Evolutionary conservation across 2,888 invertebrate genomes (phyloP), one percentile per base, ranked within the genome.

Genomic region (Cantharis rustica): DNA sequence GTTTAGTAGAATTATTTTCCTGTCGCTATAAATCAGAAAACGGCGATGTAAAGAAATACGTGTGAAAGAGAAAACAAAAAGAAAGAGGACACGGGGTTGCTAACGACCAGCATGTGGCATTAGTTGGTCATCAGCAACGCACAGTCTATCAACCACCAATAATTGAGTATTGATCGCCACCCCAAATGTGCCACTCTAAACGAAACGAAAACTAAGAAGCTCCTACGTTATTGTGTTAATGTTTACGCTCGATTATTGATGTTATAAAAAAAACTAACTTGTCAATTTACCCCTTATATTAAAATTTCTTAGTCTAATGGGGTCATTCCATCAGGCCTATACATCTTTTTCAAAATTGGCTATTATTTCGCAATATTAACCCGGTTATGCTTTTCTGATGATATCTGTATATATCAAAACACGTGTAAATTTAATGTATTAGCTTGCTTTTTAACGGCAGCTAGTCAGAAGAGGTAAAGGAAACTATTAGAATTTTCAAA

Each of bases 111-210:
- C 85, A 85, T 85, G 86, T 84, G 86, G 86, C 86, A 86, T 86
- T 86, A 86, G 86, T 84, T 85, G 86, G 85, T 86, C 87, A 86
- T 87, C 86, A 86, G 84, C 83, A 84, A 83, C 84, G 85, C 84
- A 85, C 86, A 86, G 85, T 85, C 86, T 87, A 87, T 88, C 87
- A 88, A 87, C 86, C 85, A 85, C 85, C 86, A 86, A 88, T 88
- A 88, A 88, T 88, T 88, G 87, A 87, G 88, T 88, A 88, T 88
- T 88, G 88, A 88, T 88, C 87, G 86, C 84, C 84, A 84, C 85
- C 86, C 85, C 84, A 84, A 82, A 84, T 80, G 81, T 80, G 79
- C 80, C 78, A 77, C 73, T 76, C 76, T 73, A 75, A 77, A 70
- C 71, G 73, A 79, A 76, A 76, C 73, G 71, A 78, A 76, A 79